phyloP scores from a whole-genome alignment of 2,888 invertebrate species.

The Sminthurides aquaticus region DNA sequence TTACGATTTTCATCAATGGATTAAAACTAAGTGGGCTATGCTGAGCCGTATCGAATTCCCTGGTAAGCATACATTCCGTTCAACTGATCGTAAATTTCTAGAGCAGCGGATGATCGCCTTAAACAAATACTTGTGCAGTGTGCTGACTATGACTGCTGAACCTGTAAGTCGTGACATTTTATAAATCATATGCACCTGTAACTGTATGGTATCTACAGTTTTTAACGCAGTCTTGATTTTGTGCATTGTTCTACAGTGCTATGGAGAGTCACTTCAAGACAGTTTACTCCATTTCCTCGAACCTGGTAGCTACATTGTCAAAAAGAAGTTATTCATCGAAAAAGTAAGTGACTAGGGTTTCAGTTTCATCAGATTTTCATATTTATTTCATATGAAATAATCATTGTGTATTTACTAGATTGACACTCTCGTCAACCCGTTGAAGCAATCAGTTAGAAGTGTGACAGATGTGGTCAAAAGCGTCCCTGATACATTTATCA shows the following conservation, averaged over 20 bases:
- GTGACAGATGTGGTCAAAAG: slow-evolving; percentile 66
- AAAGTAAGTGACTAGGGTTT: slow-evolving; percentile 26
- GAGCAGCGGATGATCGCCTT: slow-evolving; percentile 66
- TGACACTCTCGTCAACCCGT: slow-evolving; percentile 68
- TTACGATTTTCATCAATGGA: slow-evolving; percentile 73
- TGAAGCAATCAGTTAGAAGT: slow-evolving; percentile 71
- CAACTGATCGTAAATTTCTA: slow-evolving; percentile 73
- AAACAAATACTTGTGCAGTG: slow-evolving; percentile 68
- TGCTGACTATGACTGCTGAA: slow-evolving; percentile 52
- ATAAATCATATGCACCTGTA: not conserved
- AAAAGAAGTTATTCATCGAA: slow-evolving; percentile 42
- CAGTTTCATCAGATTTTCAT: not conserved
- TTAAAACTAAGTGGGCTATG: slow-evolving; percentile 53
- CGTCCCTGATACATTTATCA: slow-evolving; percentile 79
- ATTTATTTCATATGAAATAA: too few relatives aligned
- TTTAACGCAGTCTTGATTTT: too few relatives aligned
- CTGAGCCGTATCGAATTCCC: slow-evolving; percentile 51
- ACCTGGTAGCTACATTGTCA: slow-evolving; percentile 39
- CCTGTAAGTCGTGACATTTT: slow-evolving; percentile 18
- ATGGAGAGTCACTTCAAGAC: slow-evolving; percentile 42
- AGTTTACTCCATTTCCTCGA: slow-evolving; percentile 41
- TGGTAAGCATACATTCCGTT: slow-evolving; percentile 88
- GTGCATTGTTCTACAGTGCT: slow-evolving; percentile 35
- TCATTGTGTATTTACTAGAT: slow-evolving; percentile 53
- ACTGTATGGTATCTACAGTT: not conserved